Conservation (phyloP, 2,888 invertebrate species). For the Celastrina argiolus region DNA sequence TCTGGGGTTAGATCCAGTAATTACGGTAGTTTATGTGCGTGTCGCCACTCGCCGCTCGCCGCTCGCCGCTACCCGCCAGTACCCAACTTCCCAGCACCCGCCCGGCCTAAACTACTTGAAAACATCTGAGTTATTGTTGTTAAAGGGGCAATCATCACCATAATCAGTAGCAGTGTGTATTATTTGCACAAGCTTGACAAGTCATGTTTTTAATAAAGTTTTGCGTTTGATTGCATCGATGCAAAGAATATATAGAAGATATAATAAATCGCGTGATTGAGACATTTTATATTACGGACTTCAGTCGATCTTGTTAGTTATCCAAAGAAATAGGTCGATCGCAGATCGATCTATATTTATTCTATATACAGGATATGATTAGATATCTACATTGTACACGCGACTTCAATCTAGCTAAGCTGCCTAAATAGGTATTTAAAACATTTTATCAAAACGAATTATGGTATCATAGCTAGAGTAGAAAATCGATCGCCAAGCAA, state of each 20-base stretch:
- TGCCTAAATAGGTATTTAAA: background rate
- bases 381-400: no score
- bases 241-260: background rate
- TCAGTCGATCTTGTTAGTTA: background rate
- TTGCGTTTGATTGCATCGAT: background rate
- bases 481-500: background rate
- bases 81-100: no score
- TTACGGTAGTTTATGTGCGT: conserved; percentile 26
- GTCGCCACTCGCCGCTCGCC: background rate
- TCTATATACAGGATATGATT: no score
- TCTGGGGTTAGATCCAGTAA: conserved; percentile 29
- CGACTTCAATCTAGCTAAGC: background rate
- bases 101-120: background rate
- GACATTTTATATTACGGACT: background rate
- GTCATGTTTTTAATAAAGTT: background rate
- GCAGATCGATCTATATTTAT: no score
- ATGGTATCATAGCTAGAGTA: background rate
- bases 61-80: background rate
- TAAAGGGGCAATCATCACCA: background rate
- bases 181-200: background rate
- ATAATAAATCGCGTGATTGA: background rate
- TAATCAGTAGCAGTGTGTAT: background rate
- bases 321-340: background rate
- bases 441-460: background rate
- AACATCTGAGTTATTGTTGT: background rate